phyloP scores from a whole-genome alignment of 2,888 invertebrate genomes.

The Phalera bucephala region DNA sequence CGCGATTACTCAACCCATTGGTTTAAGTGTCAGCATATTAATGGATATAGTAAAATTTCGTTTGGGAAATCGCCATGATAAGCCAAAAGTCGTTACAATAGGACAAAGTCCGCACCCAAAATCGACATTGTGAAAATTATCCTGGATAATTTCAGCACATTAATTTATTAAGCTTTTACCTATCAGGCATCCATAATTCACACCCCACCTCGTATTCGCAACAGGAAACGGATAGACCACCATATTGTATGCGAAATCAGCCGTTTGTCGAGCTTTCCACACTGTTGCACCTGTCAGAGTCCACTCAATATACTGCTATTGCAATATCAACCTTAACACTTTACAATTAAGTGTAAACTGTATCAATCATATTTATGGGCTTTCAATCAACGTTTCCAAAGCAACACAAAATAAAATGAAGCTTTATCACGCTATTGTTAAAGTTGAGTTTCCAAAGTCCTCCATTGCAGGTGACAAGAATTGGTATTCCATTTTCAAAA shows the following conservation, averaged over 20 bases:
- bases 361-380: constrained; percentile 3
- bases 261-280: constrained; percentile 73
- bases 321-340: constrained; percentile 4
- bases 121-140: too few species aligned
- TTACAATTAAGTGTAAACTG: background rate
- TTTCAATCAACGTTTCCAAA: constrained; percentile 22
- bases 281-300: constrained; percentile 64
- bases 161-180: too few species aligned
- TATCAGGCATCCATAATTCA: too few species aligned
- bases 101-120: too few species aligned
- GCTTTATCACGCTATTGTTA: constrained; percentile 32
- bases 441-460: too few species aligned
- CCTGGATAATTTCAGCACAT: too few species aligned
- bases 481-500: constrained; percentile 66
- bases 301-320: constrained; percentile 15
- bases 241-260: constrained; percentile 76
- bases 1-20: too few species aligned
- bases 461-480: constrained; percentile 73
- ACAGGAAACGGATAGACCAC: constrained; percentile 76
- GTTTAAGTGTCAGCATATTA: too few species aligned
- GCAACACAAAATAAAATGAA: constrained; percentile 39
- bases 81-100: too few species aligned
- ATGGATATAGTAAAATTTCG: too few species aligned
- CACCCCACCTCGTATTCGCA: constrained; percentile 64
- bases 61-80: too few species aligned